Percentiles rank a stretch among this genome's conserved stretches.
phyloP scores from a whole-genome alignment of 1,140 invertebrate genomes.

The Meloidogyne hapla region DNA sequence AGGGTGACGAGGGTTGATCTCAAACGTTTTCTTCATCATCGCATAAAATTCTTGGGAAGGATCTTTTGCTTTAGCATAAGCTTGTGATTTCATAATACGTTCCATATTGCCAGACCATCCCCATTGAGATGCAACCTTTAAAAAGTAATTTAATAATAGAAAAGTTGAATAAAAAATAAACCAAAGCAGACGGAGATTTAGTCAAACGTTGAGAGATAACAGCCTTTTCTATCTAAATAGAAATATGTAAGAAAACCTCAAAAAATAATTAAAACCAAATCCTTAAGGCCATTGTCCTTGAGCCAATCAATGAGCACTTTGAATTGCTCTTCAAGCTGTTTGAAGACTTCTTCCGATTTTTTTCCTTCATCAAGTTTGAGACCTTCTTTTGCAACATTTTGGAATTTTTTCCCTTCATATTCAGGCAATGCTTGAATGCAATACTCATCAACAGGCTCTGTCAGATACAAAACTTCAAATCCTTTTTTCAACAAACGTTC shows the following conservation, averaged over 20 bases:
- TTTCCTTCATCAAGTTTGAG: slow-evolving; percentile 76
- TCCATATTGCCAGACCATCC: slow-evolving; percentile 99
- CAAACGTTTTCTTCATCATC: slow-evolving; percentile 92
- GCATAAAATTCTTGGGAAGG: slow-evolving; percentile 84
- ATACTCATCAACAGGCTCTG: slow-evolving; percentile 97
- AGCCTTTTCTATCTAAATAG: slow-evolving; percentile 73
- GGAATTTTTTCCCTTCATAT: slow-evolving; percentile 96
- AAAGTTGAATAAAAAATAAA: slow-evolving; percentile 92
- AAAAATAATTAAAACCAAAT: slow-evolving; percentile 69
- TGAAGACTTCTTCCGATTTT: slow-evolving; percentile 78
- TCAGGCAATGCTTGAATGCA: slow-evolving; percentile 93
- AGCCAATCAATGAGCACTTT: slow-evolving; percentile 91
- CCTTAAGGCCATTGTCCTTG: slow-evolving; percentile 79
- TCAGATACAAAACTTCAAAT: slow-evolving; percentile 91
- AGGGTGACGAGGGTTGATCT: slow-evolving; percentile 96
- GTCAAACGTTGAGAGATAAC: slow-evolving; percentile 84
- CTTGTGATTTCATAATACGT: slow-evolving; percentile 87
- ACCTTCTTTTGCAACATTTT: slow-evolving; percentile 98
- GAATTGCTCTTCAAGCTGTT: slow-evolving; percentile 77
- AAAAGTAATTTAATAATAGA: background rate
- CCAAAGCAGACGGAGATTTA: slow-evolving; percentile 88
- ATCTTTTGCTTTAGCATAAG: slow-evolving; percentile 92
- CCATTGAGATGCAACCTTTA: slow-evolving; percentile 81
- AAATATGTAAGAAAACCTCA: background rate
- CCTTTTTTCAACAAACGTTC: slow-evolving; percentile 88